Conservation (phyloP, 1,140 invertebrate species). For the Leptopilina boulardi region DNA sequence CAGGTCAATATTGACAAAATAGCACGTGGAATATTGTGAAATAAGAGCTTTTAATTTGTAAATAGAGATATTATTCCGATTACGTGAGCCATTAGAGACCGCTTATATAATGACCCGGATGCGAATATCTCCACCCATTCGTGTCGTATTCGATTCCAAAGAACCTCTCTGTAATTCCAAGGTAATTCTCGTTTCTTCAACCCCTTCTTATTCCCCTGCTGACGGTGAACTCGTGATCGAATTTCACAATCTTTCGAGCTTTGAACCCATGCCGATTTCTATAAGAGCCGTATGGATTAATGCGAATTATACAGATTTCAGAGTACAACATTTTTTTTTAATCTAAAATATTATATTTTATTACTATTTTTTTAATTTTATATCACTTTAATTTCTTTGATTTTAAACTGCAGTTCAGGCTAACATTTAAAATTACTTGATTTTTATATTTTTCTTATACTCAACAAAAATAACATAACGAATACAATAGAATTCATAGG, state of each 20-base stretch:
- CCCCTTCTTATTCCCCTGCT: conserved; percentile 42
- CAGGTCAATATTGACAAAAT: conserved; percentile 68
- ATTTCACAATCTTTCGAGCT: conserved; percentile 22
- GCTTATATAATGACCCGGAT: conserved; percentile 73
- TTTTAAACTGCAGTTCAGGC: too few relatives aligned
- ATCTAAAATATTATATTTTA: too few relatives aligned
- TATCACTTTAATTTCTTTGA: too few relatives aligned
- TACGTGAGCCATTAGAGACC: conserved; percentile 58
- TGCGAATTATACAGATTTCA: too few relatives aligned
- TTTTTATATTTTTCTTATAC: too few relatives aligned
- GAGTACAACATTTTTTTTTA: too few relatives aligned
- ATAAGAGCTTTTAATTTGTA: conserved; percentile 71
- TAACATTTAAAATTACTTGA: too few relatives aligned
- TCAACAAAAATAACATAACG: too few relatives aligned
- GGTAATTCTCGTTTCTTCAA: conserved; percentile 59
- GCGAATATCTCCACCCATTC: conserved; percentile 61
- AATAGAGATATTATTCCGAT: conserved; percentile 68
- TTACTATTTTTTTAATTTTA: too few relatives aligned
- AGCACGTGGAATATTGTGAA: conserved; percentile 69
- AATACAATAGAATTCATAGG: too few relatives aligned
- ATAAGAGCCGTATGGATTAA: background rate
- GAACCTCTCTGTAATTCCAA: conserved; percentile 55
- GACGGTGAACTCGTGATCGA: background rate
- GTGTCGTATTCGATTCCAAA: conserved; percentile 65
- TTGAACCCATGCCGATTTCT: conserved; percentile 40